These are phyloP conservation scores for Aplysina aerophoba DNA, from an alignment of 37 sponge, comb jelly and placozoan species.

Conservation along the genomic window DNA sequence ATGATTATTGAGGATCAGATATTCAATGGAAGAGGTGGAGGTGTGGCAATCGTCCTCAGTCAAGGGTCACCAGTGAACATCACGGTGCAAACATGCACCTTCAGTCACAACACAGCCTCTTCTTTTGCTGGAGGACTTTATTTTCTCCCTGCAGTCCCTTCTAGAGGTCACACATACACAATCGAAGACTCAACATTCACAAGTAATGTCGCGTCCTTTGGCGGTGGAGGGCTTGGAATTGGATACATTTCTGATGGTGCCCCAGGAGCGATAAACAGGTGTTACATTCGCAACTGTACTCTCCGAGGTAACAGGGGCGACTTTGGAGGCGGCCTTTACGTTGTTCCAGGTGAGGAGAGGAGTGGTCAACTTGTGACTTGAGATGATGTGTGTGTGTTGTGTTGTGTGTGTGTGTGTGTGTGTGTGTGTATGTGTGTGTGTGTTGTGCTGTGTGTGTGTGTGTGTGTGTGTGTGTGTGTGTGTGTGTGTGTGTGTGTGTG, in stretches of 20 bases:
- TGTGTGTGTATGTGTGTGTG: not conserved
- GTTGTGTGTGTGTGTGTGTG: not conserved
- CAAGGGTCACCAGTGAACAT: slow-evolving; percentile 34
- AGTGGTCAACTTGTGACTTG: too few species aligned
- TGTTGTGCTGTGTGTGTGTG: not conserved
- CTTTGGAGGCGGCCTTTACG: slow-evolving; percentile 43
- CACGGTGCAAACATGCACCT: slow-evolving; percentile 29
- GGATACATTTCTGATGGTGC: slow-evolving; percentile 15
- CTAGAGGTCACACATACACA: slow-evolving; percentile 15
- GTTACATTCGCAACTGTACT: not conserved
- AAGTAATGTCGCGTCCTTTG: slow-evolving; percentile 33
- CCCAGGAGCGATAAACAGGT: not conserved
- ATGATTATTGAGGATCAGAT: slow-evolving; percentile 37
- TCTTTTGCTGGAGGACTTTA: slow-evolving; percentile 73
- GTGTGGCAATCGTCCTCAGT: slow-evolving; percentile 54
- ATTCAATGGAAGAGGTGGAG: slow-evolving; percentile 74
- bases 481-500: too few species aligned
- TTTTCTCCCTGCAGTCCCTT: slow-evolving; percentile 8
- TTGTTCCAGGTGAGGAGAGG: slow-evolving; percentile 18
- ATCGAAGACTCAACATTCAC: slow-evolving; percentile 23
- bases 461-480: too few species aligned
- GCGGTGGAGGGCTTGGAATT: slow-evolving; percentile 55
- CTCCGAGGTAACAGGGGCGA: not conserved
- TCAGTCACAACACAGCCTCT: slow-evolving; percentile 43
- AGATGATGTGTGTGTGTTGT: not conserved